phyloP scores from a whole-genome alignment of 2,113 vertebrate genomes.

The Alligator sinensis region DNA sequence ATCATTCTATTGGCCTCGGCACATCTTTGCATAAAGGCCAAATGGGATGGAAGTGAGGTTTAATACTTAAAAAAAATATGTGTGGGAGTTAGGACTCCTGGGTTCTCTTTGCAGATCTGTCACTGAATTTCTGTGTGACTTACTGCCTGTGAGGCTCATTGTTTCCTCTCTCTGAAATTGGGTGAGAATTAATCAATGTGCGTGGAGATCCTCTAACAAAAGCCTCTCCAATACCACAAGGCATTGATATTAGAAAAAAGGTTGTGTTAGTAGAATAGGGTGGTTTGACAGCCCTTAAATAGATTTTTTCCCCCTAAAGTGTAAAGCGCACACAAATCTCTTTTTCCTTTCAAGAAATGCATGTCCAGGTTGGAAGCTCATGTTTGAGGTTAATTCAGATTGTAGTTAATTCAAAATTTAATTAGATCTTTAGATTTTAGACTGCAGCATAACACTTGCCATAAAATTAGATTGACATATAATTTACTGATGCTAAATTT shows the following conservation, averaged over 20 bases:
- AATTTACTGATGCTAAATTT: slow-evolving; percentile 71
- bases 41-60: neutral
- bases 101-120: neutral
- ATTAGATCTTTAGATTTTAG: slow-evolving; percentile 60
- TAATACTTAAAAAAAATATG: neutral
- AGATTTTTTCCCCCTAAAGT: neutral
- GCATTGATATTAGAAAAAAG: neutral
- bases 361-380: slow-evolving; percentile 22
- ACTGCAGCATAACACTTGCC: slow-evolving; percentile 55
- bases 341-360: slow-evolving; percentile 17
- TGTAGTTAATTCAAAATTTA: slow-evolving; percentile 65
- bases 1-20: neutral
- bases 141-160: neutral
- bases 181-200: neutral
- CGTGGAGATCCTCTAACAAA: neutral
- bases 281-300: neutral
- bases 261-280: neutral
- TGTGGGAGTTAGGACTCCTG: neutral
- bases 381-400: slow-evolving; percentile 45
- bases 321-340: neutral
- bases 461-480: slow-evolving; percentile 56
- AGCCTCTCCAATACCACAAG: neutral
- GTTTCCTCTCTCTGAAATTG: neutral
- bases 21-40: neutral
- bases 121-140: neutral